Evolutionary conservation across 1,140 invertebrate species (phyloP).

Genomic region (Liolophura sinensis): DNA sequence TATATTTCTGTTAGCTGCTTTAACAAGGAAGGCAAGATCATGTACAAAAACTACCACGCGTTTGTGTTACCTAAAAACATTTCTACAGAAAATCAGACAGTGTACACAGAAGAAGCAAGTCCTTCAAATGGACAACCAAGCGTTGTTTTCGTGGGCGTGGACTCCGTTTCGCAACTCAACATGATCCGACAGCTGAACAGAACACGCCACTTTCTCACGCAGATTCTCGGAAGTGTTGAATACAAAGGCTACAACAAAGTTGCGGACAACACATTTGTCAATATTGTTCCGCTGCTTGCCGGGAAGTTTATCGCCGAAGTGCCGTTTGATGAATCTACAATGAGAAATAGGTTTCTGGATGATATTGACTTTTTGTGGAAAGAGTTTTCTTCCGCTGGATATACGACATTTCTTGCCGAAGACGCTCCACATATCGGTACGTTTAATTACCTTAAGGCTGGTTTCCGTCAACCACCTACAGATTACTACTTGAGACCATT

Average conservation of each 20-base stretch:
- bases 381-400: slow-evolving; percentile 47
- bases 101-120: neutral
- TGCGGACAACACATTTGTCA: slow-evolving; percentile 32
- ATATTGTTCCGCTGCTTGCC: slow-evolving; percentile 27
- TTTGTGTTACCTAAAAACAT: neutral
- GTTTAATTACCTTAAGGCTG: slow-evolving; percentile 52
- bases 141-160: slow-evolving; percentile 77
- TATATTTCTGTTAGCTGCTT: slow-evolving; percentile 5
- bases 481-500: slow-evolving; percentile 56
- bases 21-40: neutral
- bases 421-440: slow-evolving; percentile 52
- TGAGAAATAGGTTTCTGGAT: slow-evolving; percentile 35
- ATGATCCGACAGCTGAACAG: slow-evolving; percentile 77
- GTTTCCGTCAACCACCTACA: slow-evolving; percentile 49
- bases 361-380: slow-evolving; percentile 57
- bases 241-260: slow-evolving; percentile 29
- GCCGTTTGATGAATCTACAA: slow-evolving; percentile 23
- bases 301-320: slow-evolving; percentile 29
- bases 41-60: slow-evolving; percentile 8
- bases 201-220: slow-evolving; percentile 64
- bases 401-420: slow-evolving; percentile 54
- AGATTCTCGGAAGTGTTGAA: slow-evolving; percentile 18
- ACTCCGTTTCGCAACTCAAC: slow-evolving; percentile 80
- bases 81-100: neutral
- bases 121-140: slow-evolving; percentile 9